Evolutionary conservation across 2,888 invertebrate genomes (phyloP), one percentile per base, ranked within the genome.

Genomic region (Caenorhabditis sp.): DNA sequence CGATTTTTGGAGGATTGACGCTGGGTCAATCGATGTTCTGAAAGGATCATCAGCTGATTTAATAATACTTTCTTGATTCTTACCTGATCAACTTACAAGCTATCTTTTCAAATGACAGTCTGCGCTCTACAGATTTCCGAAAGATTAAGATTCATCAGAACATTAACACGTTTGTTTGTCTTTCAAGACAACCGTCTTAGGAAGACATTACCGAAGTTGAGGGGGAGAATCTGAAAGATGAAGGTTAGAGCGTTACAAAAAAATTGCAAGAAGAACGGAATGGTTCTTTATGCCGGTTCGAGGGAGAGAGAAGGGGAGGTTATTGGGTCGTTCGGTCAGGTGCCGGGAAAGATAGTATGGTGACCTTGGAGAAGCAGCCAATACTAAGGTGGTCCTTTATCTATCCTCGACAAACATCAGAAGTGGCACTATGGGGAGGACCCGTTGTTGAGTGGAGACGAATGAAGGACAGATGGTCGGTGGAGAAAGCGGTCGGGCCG

Each of bases 171-270:
- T n/a, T n/a, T n/a, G 6, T 38, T 10, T 54, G 47, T 74, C 74
- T 74, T 74, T 74, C 64, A 74, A 73, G 74, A 74, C 38, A n/a
- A 4, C 5, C 16, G 38, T 74, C 74, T 74, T 64, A 74, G 74
- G 74, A 74, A 74, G 74, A 74, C 74, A 74, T 74, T 31, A 74
- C 74, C 74, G 54, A 44, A 12, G 22, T 59, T 59, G 47, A 47
- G 47, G 19, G 19, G 19, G 22, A 69, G 38, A 26, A 19, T 35
- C 64, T 56, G 54, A 47, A 64, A 59, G 14, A 22, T 8, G 26
- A 14, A 12, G 12, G 19, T 12, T 14, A 44, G 8, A n/a, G 41
- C 26, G 41, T 8, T 14, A 26, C 14, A 51, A 12, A 41, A 26
- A 41, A 22, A 38, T 12, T 12, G 24, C 2, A 26, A 54, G 14